Base-by-base conservation (phyloP, 2,888 invertebrate genomes). In the Antitype chi region DNA sequence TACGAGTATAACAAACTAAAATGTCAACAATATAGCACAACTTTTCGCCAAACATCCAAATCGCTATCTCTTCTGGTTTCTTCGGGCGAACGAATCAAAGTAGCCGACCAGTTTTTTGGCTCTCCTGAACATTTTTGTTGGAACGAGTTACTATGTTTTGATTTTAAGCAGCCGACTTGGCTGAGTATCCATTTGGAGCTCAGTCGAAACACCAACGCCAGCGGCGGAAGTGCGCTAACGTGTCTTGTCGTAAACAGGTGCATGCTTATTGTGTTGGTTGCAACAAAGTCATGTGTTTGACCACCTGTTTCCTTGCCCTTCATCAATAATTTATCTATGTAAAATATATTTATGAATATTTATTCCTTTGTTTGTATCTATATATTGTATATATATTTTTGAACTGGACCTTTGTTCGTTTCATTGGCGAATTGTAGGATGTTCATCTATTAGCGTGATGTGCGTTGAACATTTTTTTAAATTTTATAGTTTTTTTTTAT, bases 11-110 rank as follows among this genome's bases (percentile, higher is more conserved):
- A 23, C 32, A 62, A 32, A 62, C 32, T 23, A 32, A 38, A 38
- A 62, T 32, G 60, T 62, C 60, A 62, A 62, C 63, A 38, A 63
- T 63, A 63, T 63, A n/a, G 38, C 38, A 63, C 63, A 38, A 63
- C 23, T 43, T 43, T 43, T 43, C 38, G 63, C 38, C 63, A 43
- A 63, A 62, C 32, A 62, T 62, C 62, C 13, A 62, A 62, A 62
- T 62, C 62, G 13, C 32, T 62, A 62, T 62, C 63, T 38, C 8
- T 63, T 63, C 38, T 38, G 8, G 63, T 63, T 63, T 63, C 63
- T 38, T 63, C 38, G n/a, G 63, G 63, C 43, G n/a, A 64, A 64
- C 63, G 25, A 43, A 43, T 64, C 43, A 64, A 43, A 64, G 63
- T 64, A 64, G 63, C 43, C 63, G 25, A 43, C 25, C 63, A 1